phyloP scores from a whole-genome alignment of 2,797 vertebrate species.

The Sebastes trivittatus region DNA sequence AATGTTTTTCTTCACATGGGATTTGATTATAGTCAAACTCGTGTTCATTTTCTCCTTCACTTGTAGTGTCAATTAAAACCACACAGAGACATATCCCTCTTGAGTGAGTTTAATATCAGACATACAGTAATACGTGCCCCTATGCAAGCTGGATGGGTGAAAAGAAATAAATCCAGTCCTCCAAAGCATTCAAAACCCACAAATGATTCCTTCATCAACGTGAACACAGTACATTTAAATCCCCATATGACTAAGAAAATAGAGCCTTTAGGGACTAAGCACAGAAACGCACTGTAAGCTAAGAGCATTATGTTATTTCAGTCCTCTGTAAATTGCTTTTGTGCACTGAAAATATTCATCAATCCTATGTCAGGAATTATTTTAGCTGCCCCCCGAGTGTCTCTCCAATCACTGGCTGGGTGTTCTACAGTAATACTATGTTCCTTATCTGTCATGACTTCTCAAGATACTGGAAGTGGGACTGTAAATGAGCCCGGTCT shows the following conservation, averaged over 20 bases:
- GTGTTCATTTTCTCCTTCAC: slow-evolving; percentile 30
- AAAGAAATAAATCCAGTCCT: slow-evolving; percentile 40
- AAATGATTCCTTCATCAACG: slow-evolving; percentile 41
- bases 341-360: slow-evolving; percentile 66
- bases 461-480: slow-evolving; percentile 56
- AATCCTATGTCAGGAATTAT: slow-evolving; percentile 69
- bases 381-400: slow-evolving; percentile 58
- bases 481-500: slow-evolving; percentile 72
- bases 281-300: slow-evolving; percentile 59
- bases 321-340: slow-evolving; percentile 67
- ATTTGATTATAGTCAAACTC: slow-evolving; percentile 37
- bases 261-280: slow-evolving; percentile 57
- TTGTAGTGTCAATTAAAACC: slow-evolving; percentile 56
- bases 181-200: slow-evolving; percentile 35
- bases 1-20: slow-evolving; percentile 40
- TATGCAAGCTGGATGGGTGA: slow-evolving; percentile 11
- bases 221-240: slow-evolving; percentile 59
- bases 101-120: slow-evolving; percentile 40
- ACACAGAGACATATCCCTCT: slow-evolving; percentile 27
- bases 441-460: slow-evolving; percentile 75
- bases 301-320: slow-evolving; percentile 59
- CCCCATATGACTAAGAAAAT: slow-evolving; percentile 58
- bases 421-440: slow-evolving; percentile 57
- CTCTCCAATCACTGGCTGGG: slow-evolving; percentile 56
- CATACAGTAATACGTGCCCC: slow-evolving; percentile 12